Evolutionary conservation across 2,888 invertebrate genomes (phyloP).

Genomic region (Theretra japonica): DNA sequence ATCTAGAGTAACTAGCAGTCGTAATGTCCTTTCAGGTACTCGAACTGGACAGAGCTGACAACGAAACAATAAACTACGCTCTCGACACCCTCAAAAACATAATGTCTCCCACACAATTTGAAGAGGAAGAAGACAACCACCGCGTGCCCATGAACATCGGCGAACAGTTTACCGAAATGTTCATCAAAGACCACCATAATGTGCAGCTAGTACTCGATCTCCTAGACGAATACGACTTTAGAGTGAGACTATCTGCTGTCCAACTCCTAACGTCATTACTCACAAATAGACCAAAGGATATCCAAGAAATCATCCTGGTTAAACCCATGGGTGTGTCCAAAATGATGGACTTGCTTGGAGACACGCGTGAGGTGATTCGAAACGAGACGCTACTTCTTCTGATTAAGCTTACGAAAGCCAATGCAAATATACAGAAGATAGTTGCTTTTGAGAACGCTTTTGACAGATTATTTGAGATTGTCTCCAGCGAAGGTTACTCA

Average conservation of each 20-base stretch:
- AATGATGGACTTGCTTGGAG: constrained; percentile 97
- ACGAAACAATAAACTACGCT: constrained; percentile 96
- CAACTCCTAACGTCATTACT: constrained; percentile 95
- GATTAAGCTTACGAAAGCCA: constrained; percentile 95
- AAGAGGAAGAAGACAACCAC: constrained; percentile 90
- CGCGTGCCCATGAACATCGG: constrained; percentile 89
- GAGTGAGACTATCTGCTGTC: constrained; percentile 95
- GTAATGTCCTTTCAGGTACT: constrained; percentile 85
- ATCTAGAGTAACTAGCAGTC: too few relatives aligned
- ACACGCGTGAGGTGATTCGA: constrained; percentile 96
- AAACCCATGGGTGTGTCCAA: constrained; percentile 99
- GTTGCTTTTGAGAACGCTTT: constrained; percentile 99
- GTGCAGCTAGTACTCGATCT: constrained; percentile 92
- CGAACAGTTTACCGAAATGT: constrained; percentile 98
- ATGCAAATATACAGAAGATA: constrained; percentile 99
- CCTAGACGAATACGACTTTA: constrained; percentile 97
- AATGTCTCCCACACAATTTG: constrained; percentile 91
- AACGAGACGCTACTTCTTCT: constrained; percentile 97
- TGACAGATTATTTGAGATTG: constrained; percentile 96
- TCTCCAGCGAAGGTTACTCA: constrained; percentile 94
- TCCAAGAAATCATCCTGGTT: constrained; percentile 93
- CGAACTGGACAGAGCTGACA: constrained; percentile 94
- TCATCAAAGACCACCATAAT: constrained; percentile 95
- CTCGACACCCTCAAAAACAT: constrained; percentile 97
- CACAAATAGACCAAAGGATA: constrained; percentile 92